Conservation (phyloP, 2,888 invertebrate genomes). For the Drosophila melanosoma region DNA sequence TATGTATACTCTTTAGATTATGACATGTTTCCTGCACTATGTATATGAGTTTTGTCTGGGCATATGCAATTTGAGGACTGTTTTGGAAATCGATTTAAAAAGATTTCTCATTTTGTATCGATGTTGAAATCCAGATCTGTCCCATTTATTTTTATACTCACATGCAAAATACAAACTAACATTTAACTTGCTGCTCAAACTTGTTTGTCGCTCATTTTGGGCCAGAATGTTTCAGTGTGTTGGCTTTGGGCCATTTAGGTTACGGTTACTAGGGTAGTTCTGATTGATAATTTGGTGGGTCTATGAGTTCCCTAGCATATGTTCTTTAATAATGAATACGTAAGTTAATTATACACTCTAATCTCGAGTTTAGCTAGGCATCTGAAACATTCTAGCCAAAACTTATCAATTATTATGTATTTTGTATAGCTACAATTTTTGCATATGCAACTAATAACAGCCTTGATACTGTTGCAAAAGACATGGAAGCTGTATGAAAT, state of each 20-base stretch:
- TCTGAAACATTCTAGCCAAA: constrained; percentile 55
- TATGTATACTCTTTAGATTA: constrained; percentile 63
- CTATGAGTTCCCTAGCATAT: constrained; percentile 43
- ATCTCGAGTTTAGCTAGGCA: neutral
- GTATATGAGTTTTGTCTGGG: constrained; percentile 35
- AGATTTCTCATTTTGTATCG: neutral
- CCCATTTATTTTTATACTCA: constrained; percentile 3
- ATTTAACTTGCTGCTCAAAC: constrained; percentile 23
- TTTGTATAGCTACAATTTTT: constrained; percentile 13
- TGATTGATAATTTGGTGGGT: constrained; percentile 54
- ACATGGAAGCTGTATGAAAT: constrained; percentile 78
- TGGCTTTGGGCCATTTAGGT: constrained; percentile 6
- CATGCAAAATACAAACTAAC: constrained; percentile 45
- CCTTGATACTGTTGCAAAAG: constrained; percentile 79
- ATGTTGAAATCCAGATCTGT: constrained; percentile 7
- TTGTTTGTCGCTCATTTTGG: constrained; percentile 30
- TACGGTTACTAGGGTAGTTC: constrained; percentile 28
- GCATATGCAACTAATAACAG: constrained; percentile 73
- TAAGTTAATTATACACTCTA: constrained; percentile 12
- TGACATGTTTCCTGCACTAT: constrained; percentile 66
- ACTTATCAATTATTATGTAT: constrained; percentile 41
- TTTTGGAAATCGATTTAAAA: neutral
- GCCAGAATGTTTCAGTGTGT: constrained; percentile 42
- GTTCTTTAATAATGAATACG: constrained; percentile 1
- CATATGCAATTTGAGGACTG: constrained; percentile 9